Evolutionary conservation across 2,797 vertebrate genomes (phyloP), one percentile per base, ranked within the genome.

Genomic region (Enteromius mattozi): DNA sequence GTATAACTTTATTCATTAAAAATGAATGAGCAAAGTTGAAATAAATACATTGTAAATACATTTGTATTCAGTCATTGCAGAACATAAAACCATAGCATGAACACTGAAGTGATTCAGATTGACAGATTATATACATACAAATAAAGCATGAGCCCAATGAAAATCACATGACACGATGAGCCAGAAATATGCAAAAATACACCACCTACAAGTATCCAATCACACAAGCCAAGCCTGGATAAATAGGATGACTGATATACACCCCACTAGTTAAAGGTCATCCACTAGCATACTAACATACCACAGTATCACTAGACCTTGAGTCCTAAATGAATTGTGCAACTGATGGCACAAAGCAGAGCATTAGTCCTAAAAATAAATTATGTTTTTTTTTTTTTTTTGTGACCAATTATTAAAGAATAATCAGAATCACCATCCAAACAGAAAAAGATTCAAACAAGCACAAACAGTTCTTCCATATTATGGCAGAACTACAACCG

Each of bases 1-100:
- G 77, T 63, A 81, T 69, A 89, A 86, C 85, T 89, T 89, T 89
- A 89, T 85, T 89, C 83, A 88, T 86, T 65, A 65, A 35, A 69
- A 83, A 83, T 86, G 49, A 86, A 87, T 85, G 85, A 83, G 86
- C 85, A 86, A 86, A 86, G 68, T 88, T 83, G 12, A 79, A 88
- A 90, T 90, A 90, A 90, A 90, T 90, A 90, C 82, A 83, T 21
- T 65, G 86, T 78, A 88, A 88, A 90, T 85, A 88, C 87, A 90
- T 68, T 54, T 86, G 86, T 88, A 88, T 88, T 87, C 86, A 54
- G 89, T 87, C 89, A 78, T 75, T 47, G 74, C 13, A 77, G 68
- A 80, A 75, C 66, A 71, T 72, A n/a, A 78, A 85, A 65, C 45
- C 21, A 74, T 80, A 81, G 81, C 68, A 80, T 87, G 59, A 88